Base-by-base conservation (phyloP, 2,797 vertebrate genomes). In the Darevskia mixta region DNA sequence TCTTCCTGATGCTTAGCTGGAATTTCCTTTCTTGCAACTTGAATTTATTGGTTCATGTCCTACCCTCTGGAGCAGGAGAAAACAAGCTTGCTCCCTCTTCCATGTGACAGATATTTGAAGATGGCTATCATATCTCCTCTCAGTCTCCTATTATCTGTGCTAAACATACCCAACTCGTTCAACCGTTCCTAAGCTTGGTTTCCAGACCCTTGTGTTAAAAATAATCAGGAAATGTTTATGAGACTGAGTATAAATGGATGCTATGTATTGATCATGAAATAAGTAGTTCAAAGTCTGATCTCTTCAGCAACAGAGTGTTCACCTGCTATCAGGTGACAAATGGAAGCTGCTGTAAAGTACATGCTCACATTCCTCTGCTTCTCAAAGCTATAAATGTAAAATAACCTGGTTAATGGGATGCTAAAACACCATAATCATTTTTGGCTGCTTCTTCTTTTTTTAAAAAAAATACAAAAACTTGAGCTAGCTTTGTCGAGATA, bases 331-430 rank as follows among this genome's bases (percentile, higher is more conserved):
- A 79, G 88, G 17, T 27, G 49, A 1, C 55, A 3, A 1, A 0
- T 0, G 8, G 3, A 80, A 80, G 81, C 13, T 88, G 88, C 0
- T 75, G 38, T 41, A 58, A 0, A 32, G 61, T 1, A 2, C 9
- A 79, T 76, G 5, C 5, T 0, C 73, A 81, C 13, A 88, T 4
- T 1, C n/a, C 35, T 73, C 7, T 79, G 20, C 32, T 23, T 87
- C 69, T 90, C 9, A 79, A 89, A 86, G 41, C n/a, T 79, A 86
- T 4, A 75, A 1, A 0, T 87, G 25, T 82, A 89, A 90, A 69
- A 45, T n/a, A 90, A 82, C 82, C 71, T 79, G 83, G 9, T 71
- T 78, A 90, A 75, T 82, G 77, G 27, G 64, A 86, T 61, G 73
- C 79, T 64, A 38, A 85, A 29, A 67, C 75, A 35, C 41, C 25